phyloP scores from a whole-genome alignment of 2,113 vertebrate genomes.

The Eublepharis macularius region DNA sequence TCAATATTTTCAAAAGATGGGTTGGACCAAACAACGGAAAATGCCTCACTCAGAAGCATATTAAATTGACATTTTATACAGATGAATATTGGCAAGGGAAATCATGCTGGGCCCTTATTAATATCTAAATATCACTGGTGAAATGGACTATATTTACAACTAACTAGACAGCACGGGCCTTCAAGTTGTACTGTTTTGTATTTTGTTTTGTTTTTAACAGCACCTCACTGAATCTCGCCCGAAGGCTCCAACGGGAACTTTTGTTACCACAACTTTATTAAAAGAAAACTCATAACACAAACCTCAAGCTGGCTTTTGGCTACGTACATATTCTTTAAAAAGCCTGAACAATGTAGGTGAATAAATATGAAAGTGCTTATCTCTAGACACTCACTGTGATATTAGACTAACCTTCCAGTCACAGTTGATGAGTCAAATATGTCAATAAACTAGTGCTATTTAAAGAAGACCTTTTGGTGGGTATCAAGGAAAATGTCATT shows the following conservation, averaged over 20 bases:
- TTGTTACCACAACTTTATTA: background rate
- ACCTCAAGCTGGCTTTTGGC: background rate
- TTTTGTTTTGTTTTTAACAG: too few relatives aligned
- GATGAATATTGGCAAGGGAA: background rate
- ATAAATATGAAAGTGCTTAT: slow-evolving; percentile 26
- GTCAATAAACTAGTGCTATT: slow-evolving; percentile 35
- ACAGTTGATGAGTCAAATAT: slow-evolving; percentile 28
- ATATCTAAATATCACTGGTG: background rate
- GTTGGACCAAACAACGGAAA: background rate
- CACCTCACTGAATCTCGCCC: background rate
- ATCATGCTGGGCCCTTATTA: background rate
- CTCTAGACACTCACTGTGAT: slow-evolving; percentile 16
- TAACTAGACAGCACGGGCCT: background rate
- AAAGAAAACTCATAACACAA: background rate
- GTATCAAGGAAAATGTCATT: slow-evolving; percentile 29
- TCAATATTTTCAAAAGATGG: background rate
- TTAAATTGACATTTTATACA: background rate
- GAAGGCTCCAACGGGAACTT: background rate
- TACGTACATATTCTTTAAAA: background rate
- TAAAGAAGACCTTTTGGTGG: slow-evolving; percentile 31
- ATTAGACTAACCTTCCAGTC: slow-evolving; percentile 34
- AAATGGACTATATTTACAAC: background rate
- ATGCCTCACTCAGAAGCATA: background rate
- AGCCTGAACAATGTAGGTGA: background rate
- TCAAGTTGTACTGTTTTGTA: background rate